Base-by-base conservation (phyloP, 2,888 invertebrate species). In the Ischnus inquisitorius region DNA sequence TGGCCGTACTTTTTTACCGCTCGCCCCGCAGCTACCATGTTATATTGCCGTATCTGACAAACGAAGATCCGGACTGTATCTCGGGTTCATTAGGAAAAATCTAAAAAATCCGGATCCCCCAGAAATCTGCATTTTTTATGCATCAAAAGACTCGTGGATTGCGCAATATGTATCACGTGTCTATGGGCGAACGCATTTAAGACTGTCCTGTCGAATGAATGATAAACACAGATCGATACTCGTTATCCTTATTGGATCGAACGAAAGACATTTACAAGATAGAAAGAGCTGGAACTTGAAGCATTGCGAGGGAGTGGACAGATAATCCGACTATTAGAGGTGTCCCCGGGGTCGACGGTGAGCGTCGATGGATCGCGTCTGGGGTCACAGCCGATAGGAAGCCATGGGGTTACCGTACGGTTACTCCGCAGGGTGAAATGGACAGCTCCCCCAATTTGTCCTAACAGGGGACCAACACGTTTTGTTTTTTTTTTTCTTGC, bases 261-360 rank as follows among this genome's bases (percentile, higher is more conserved):
- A 83, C 43, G 76, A 83, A 48, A 65, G 83, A 75, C 76, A 51
- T 74, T 43, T 12, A 67, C 62, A 74, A 83, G 77, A 85, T 86
- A 87, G 88, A 88, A 88, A 89, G 82, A 84, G 85, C 74, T 65
- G 68, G 57, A 71, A 51, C 16, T 25, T 54, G 64, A 64, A 48
- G 22, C 43, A 43, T 22, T 48, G 41, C 72, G 74, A 82, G 79
- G 72, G 62, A 83, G 87, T 86, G 89, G 88, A 88, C 88, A 90
- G 92, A 93, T 93, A 93, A 93, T 93, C 93, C 90, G 90, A 91
- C 93, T 92, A 93, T 93, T 93, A 93, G 93, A 92, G 91, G 90
- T 91, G 93, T 92, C 91, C 92, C 93, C 91, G 87, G 79, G 92
- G 92, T 91, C 90, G 88, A 85, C 85, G 43, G 86, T 85, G 68